These are phyloP conservation scores for Solenodon paradoxus DNA, from an alignment of 2,113 vertebrate species.

Conservation along the genomic window DNA sequence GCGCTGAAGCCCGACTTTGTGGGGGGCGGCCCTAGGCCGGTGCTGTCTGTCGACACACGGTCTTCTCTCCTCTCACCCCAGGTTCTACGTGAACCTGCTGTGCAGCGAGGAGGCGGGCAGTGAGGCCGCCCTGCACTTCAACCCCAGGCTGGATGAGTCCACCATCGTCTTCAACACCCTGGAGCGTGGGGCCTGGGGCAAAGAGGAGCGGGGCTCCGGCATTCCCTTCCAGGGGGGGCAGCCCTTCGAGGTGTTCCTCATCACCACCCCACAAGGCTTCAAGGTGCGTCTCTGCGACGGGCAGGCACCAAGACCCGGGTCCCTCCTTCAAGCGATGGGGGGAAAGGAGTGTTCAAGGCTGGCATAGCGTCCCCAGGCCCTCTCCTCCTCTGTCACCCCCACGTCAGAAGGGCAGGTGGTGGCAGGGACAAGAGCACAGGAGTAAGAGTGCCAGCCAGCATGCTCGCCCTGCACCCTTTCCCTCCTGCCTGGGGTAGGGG, in stretches of 20 bases:
- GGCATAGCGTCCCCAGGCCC: background rate
- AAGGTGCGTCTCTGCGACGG: background rate
- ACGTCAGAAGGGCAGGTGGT: background rate
- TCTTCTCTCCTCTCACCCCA: background rate
- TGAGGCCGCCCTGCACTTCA: slow-evolving; percentile 79
- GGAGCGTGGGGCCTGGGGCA: slow-evolving; percentile 78
- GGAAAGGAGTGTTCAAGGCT: background rate
- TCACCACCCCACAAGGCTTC: background rate
- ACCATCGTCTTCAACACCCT: slow-evolving; percentile 82
- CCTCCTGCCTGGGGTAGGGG: accelerated
- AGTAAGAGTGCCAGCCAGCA: background rate
- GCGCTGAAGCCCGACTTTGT: accelerated
- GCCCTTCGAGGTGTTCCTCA: slow-evolving; percentile 82
- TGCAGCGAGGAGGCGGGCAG: slow-evolving; percentile 30
- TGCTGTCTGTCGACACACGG: accelerated
- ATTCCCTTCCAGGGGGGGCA: slow-evolving; percentile 82
- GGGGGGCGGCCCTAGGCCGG: background rate
- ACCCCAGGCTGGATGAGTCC: slow-evolving; percentile 73
- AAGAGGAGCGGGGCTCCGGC: slow-evolving; percentile 78
- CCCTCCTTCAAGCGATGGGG: background rate
- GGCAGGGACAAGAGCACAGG: background rate
- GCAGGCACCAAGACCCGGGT: accelerated
- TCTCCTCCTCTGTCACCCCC: too few species aligned
- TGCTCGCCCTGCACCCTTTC: background rate
- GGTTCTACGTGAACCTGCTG: slow-evolving; percentile 81